phyloP scores from a whole-genome alignment of 2,797 vertebrate genomes.

The Rhodeus uyekii region DNA sequence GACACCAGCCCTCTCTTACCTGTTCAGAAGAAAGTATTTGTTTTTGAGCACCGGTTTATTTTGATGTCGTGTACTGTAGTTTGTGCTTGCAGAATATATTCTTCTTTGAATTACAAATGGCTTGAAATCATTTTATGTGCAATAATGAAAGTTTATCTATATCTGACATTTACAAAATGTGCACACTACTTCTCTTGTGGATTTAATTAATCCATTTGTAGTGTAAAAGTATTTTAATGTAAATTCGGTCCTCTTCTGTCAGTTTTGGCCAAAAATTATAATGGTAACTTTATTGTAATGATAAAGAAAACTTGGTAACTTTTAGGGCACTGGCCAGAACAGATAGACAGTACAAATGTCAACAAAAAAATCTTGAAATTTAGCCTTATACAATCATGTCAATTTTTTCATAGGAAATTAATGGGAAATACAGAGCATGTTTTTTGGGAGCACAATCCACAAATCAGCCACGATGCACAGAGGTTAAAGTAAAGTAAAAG shows the following conservation, averaged over 20 bases:
- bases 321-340: neutral
- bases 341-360: too few species aligned
- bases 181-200: neutral
- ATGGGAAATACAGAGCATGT: neutral
- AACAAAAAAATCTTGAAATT: too few species aligned
- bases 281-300: neutral
- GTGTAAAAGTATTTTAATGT: too few species aligned
- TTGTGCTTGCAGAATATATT: neutral
- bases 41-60: slow-evolving; percentile 1
- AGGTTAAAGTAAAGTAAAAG: neutral
- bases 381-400: too few species aligned
- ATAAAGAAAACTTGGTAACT: neutral
- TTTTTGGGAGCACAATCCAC: neutral
- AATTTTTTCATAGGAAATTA: too few species aligned
- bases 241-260: neutral
- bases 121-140: neutral
- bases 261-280: neutral
- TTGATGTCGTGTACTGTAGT: neutral
- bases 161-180: neutral
- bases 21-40: neutral
- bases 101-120: neutral
- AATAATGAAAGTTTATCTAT: neutral
- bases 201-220: neutral
- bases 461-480: neutral
- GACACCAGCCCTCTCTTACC: neutral